phyloP scores from a whole-genome alignment of 2,888 invertebrate species.

The Eristalinus sepulchralis region DNA sequence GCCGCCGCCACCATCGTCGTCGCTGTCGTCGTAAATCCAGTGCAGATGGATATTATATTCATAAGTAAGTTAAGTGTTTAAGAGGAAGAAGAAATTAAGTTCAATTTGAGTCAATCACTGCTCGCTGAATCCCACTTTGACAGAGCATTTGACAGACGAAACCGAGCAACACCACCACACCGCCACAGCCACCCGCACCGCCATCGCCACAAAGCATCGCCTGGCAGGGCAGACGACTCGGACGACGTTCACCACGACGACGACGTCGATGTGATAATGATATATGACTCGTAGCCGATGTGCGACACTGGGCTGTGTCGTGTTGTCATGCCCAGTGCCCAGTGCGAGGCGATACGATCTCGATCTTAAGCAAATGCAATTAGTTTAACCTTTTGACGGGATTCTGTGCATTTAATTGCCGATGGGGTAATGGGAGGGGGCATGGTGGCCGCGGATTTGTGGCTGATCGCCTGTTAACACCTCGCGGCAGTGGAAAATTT shows the following conservation, averaged over 20 bases:
- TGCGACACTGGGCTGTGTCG: background rate
- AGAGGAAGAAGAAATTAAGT: constrained; percentile 77
- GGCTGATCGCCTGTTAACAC: constrained; percentile 46
- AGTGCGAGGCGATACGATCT: constrained; percentile 13
- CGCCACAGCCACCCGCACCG: background rate
- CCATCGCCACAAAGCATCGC: too few species aligned
- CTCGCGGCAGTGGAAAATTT: constrained; percentile 34
- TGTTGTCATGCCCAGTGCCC: too few species aligned
- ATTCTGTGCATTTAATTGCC: constrained; percentile 35
- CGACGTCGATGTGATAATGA: constrained; percentile 35
- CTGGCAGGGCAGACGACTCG: constrained; percentile 3
- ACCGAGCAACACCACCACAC: constrained; percentile 22
- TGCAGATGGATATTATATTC: constrained; percentile 64
- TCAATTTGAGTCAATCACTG: constrained; percentile 76
- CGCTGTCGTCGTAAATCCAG: constrained; percentile 40
- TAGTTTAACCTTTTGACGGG: constrained; percentile 64
- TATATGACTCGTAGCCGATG: constrained; percentile 46
- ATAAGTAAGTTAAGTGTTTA: constrained; percentile 75
- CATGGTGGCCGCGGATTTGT: constrained; percentile 28
- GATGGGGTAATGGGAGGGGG: background rate
- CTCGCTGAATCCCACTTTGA: constrained; percentile 72
- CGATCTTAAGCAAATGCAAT: constrained; percentile 54
- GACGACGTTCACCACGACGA: too few species aligned
- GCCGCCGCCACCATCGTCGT: background rate
- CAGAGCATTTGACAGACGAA: constrained; percentile 61